Conservation (phyloP, 23 tunicate species). For the Styela plicata region DNA sequence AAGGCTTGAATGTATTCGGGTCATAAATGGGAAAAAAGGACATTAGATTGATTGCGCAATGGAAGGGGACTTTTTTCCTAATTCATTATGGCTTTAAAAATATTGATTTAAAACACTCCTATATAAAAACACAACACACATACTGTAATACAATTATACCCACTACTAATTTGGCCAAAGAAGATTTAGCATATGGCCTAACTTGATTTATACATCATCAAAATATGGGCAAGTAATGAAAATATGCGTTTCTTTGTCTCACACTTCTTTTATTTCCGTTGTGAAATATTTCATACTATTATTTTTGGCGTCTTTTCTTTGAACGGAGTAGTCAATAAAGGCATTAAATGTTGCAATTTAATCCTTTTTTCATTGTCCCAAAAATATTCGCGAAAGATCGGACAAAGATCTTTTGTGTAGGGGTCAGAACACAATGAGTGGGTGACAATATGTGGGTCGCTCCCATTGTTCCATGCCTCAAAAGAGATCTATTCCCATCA, state of each 20-base stretch:
- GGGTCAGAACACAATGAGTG: neutral
- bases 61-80: neutral
- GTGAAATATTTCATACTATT: neutral
- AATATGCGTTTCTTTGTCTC: neutral
- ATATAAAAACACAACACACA: neutral
- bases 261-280: neutral
- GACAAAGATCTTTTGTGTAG: neutral
- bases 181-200: too few relatives aligned
- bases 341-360: neutral
- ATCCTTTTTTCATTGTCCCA: neutral
- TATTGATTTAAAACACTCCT: neutral
- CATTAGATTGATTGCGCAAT: too few relatives aligned
- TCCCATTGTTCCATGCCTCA: neutral
- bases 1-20: too few relatives aligned
- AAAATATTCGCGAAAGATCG: neutral
- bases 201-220: too few relatives aligned
- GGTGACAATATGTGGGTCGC: too few relatives aligned
- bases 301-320: neutral
- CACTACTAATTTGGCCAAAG: too few relatives aligned
- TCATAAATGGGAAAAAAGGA: too few relatives aligned
- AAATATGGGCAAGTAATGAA: too few relatives aligned
- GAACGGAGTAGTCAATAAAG: neutral
- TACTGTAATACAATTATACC: too few relatives aligned
- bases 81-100: neutral
- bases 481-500: neutral